These are phyloP conservation scores for Buceros bicornis DNA, from an alignment of 2,797 vertebrate species.

Conservation along the genomic window DNA sequence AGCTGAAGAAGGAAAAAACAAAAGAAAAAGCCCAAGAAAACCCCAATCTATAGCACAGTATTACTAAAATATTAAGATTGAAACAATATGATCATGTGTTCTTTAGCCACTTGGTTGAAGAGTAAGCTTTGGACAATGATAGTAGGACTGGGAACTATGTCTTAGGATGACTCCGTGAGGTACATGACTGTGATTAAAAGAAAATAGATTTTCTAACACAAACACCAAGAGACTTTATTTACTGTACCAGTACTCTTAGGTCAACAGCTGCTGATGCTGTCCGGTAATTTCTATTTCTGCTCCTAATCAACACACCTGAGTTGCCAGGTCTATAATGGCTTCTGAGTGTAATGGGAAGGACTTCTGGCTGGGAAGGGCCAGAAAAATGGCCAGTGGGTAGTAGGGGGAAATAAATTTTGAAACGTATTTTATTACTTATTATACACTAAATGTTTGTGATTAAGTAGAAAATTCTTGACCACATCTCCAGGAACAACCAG, in stretches of 20 bases:
- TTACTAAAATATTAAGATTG: background rate
- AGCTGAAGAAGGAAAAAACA: background rate
- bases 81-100: background rate
- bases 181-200: background rate
- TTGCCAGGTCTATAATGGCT: background rate
- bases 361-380: background rate
- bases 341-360: background rate
- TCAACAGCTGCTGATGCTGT: background rate
- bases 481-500: background rate
- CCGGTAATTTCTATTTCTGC: background rate
- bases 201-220: background rate
- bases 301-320: background rate
- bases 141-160: background rate
- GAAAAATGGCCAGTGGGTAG: background rate
- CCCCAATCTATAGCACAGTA: background rate
- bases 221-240: background rate
- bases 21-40: background rate
- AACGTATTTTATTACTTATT: background rate
- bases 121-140: background rate
- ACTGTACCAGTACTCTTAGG: background rate
- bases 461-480: background rate
- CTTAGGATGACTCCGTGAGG: background rate
- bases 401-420: background rate
- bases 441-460: background rate
- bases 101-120: background rate